A percentile compares a stretch with the other conserved stretches of the same genome.
Evolutionary conservation across 2,113 vertebrate genomes (phyloP).

Genomic region (Globicephala melas): DNA sequence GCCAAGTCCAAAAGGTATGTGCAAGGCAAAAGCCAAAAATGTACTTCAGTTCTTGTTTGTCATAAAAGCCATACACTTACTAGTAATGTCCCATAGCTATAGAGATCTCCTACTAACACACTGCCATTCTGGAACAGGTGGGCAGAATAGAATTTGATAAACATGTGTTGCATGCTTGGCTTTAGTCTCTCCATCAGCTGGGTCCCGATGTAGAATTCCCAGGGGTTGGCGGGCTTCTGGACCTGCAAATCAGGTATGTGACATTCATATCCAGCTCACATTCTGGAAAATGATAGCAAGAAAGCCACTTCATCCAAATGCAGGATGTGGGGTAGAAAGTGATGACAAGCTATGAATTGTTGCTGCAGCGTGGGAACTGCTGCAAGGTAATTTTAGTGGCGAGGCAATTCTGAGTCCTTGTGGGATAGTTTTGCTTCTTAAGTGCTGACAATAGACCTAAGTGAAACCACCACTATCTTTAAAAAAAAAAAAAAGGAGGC

Average conservation of each 20-base stretch:
- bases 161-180: slow-evolving; percentile 83
- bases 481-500: neutral
- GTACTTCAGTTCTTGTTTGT: neutral
- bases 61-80: slow-evolving; percentile 77
- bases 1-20: neutral
- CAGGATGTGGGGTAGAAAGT: neutral
- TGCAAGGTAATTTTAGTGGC: neutral
- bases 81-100: slow-evolving; percentile 90
- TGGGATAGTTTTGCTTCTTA: neutral
- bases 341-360: neutral
- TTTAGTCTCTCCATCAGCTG: slow-evolving; percentile 88
- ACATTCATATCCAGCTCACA: neutral
- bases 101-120: slow-evolving; percentile 90
- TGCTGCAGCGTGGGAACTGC: neutral
- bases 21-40: neutral
- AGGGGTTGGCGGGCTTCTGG: slow-evolving; percentile 92
- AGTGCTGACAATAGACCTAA: neutral
- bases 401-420: neutral
- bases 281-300: neutral
- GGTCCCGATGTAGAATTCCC: slow-evolving; percentile 95
- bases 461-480: neutral
- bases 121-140: slow-evolving; percentile 93
- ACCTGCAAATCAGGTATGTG: slow-evolving; percentile 82
- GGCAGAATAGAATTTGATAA: slow-evolving; percentile 84
- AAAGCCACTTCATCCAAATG: neutral